Conservation (phyloP, 2,797 vertebrate species). For the Tauraco hartlaubi region DNA sequence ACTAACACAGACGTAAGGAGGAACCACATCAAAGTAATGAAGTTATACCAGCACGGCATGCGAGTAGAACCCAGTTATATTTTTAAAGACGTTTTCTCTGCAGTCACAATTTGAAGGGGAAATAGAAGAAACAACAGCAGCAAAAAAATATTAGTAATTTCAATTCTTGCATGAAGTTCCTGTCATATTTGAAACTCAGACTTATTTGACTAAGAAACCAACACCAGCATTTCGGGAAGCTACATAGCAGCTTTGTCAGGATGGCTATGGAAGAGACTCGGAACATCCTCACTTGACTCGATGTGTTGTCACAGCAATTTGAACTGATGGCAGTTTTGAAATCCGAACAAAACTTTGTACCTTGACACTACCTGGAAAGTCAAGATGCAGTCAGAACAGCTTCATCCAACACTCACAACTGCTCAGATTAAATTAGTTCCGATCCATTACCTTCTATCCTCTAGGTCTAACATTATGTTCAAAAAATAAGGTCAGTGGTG, state of each 20-base stretch:
- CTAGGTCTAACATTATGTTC: neutral
- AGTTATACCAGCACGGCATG: neutral
- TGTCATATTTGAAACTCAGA: neutral
- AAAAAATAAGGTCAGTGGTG: constrained; percentile 7
- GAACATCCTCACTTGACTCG: constrained; percentile 27
- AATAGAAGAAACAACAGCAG: neutral
- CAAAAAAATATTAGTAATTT: neutral
- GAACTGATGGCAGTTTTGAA: constrained; percentile 17
- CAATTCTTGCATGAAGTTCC: neutral
- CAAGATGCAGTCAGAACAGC: constrained; percentile 50
- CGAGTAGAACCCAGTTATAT: neutral
- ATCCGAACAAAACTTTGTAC: constrained; percentile 42
- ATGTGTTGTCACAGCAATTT: constrained; percentile 65
- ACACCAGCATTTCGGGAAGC: constrained; percentile 32
- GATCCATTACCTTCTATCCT: constrained; percentile 38
- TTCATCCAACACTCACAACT: constrained; percentile 33
- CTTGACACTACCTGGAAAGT: constrained; percentile 41
- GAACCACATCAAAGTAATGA: neutral
- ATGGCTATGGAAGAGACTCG: neutral
- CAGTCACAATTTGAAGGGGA: neutral
- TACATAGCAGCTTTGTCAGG: constrained; percentile 54
- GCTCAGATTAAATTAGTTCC: constrained; percentile 63
- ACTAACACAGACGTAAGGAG: neutral
- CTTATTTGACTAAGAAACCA: constrained; percentile 14
- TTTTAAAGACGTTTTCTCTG: neutral